Base-by-base conservation (phyloP, 2,113 vertebrate species). In the Phalacrocorax brasilianus region DNA sequence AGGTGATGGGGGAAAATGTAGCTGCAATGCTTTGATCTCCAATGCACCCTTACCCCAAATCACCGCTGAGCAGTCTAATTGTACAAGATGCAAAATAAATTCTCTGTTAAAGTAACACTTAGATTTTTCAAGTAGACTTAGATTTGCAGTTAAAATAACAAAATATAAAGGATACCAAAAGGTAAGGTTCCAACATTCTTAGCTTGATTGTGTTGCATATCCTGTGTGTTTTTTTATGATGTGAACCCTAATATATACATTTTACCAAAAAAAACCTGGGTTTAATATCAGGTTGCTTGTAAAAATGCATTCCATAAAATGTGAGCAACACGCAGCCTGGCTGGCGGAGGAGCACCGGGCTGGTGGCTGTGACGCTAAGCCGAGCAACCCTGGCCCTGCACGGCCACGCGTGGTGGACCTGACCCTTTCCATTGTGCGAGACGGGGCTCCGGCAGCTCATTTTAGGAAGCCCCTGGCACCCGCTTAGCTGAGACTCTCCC, bases 1-100 rank as follows among this genome's bases (percentile, higher is more conserved):
- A 63, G 85, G 78, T 96, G 95, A 86, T 30, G 79, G 88, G 85
- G 91, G 87, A 45, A 91, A 96, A 88, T 3, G 62, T 91, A 84
- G 55, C 88, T 90, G 75, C 20, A 17, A 0, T 16, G 35, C 82
- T 96, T 94, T 94, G 90, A 91, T 94, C 68, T 88, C 79, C 65
- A 47, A 0, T 30, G 65, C n/a, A 14, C n/a, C 21, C 72, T 91
- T 91, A 90, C 66, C 82, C 82, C 82, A 88, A 94, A 73, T 7
- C 33, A 21, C 82, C 47, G 22, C 19, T 14, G 63, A 94, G 92
- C 56, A 47, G 26, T 47, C 79, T 76, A 67, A 90, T 85, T 91
- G 68, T 65, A 55, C 30, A 49, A 84, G 72, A 84, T 49, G 38
- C 62, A 80, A 76, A 93, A 50, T 14, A 65, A 95, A 87, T 45